Base-by-base conservation (phyloP, 2,888 invertebrate genomes). In the Cosmia trapezina region DNA sequence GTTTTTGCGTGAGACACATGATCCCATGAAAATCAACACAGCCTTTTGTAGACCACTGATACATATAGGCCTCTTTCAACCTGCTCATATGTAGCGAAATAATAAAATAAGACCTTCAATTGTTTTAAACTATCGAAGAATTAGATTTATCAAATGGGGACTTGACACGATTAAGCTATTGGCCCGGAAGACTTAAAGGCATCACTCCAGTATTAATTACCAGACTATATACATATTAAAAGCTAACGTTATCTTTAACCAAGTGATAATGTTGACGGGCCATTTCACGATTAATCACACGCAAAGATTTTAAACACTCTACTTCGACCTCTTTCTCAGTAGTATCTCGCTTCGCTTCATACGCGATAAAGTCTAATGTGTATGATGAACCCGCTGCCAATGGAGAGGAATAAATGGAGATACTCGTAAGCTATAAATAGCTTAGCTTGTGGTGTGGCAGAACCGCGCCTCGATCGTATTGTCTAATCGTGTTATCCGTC, bases 401-500 rank as follows among this genome's bases (percentile, higher is more conserved):
- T 71, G 43, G 5, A 67, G 56, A 70, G 28, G 73, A 77, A 74
- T 80, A 63, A 71, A 76, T 70, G 51, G 17, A 74, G 43, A 59
- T 80, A 78, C 37, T 71, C 19, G n/a, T 62, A 47, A 64, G 73
- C 60, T 84, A 77, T 72, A 75, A 76, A 77, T 84, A 84, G 76
- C 54, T 69, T 74, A 68, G 74, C 72, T 69, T 84, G 56, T 61
- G 53, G 70, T 84, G 53, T 59, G 53, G 71, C 49, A 63, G 45
- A 76, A 45, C 57, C 59, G 9, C 60, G 74, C 78, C 72, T 81
- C 76, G 60, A 76, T 56, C 37, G 65, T 70, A 79, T 74, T 75
- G 73, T 83, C 56, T 74, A 79, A 85, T 73, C 70, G 73, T 78
- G 72, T 83, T 78, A 81, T 81, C 72, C 74, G 82, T 82, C 86